Percentiles rank a stretch among this genome's conserved stretches.
These are phyloP conservation scores for Dryocosmus kuriphilus DNA, from an alignment of 2,888 invertebrate genomes.

Conservation along the genomic window DNA sequence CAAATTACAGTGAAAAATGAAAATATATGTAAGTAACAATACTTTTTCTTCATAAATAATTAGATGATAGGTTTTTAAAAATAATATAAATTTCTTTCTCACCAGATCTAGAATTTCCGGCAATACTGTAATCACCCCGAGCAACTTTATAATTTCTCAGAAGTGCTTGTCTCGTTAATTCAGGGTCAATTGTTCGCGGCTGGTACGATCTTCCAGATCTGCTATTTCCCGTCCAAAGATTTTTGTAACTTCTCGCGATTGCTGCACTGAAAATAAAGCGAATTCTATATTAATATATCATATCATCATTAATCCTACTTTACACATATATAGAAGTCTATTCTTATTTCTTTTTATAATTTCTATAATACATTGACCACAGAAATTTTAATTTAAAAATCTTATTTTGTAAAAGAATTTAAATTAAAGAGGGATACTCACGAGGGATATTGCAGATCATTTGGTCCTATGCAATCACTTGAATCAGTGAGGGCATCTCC, in stretches of 20 bases:
- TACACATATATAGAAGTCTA: too few relatives aligned
- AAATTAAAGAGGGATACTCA: slow-evolving; percentile 76
- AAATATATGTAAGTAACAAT: too few relatives aligned
- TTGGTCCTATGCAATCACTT: slow-evolving; percentile 89
- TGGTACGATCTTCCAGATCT: slow-evolving; percentile 83
- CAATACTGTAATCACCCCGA: slow-evolving; percentile 79
- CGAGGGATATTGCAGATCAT: slow-evolving; percentile 91
- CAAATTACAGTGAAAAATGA: too few relatives aligned
- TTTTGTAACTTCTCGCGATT: slow-evolving; percentile 85
- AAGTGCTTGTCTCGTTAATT: slow-evolving; percentile 85
- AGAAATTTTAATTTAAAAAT: neutral
- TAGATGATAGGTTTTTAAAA: too few relatives aligned
- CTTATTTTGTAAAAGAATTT: neutral
- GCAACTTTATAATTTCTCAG: slow-evolving; percentile 81
- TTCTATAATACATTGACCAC: too few relatives aligned
- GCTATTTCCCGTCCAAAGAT: slow-evolving; percentile 83
- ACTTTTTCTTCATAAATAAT: too few relatives aligned
- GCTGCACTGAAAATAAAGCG: slow-evolving; percentile 82
- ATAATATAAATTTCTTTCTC: slow-evolving; percentile 53
- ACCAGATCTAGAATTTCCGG: slow-evolving; percentile 71
- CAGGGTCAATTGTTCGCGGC: slow-evolving; percentile 85
- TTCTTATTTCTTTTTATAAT: too few relatives aligned
- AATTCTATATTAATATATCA: neutral
- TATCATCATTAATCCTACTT: too few relatives aligned
- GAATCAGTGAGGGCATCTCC: slow-evolving; percentile 91